These are phyloP conservation scores for Crotalus horridus DNA, from an alignment of 2,113 vertebrate species.

Conservation along the genomic window DNA sequence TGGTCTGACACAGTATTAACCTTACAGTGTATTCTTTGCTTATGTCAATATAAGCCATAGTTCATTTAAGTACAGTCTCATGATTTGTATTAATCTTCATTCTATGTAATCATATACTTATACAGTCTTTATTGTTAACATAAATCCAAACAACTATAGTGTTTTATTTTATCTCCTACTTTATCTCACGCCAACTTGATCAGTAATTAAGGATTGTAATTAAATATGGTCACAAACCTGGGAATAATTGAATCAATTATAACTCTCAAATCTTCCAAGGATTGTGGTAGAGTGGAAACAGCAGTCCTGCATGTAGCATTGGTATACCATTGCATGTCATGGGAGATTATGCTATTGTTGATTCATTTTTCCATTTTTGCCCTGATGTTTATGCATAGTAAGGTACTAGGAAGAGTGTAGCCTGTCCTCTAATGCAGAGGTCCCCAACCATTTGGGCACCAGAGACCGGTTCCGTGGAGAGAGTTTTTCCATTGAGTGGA, in stretches of 20 bases:
- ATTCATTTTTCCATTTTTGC: not conserved
- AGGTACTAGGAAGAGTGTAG: not conserved
- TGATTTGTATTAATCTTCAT: not conserved
- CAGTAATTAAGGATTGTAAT: not conserved
- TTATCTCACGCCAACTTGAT: not conserved
- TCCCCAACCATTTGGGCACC: too few relatives aligned
- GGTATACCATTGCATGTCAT: not conserved
- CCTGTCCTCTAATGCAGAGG: not conserved
- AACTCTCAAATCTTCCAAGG: not conserved
- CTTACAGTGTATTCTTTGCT: not conserved
- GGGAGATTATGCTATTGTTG: not conserved
- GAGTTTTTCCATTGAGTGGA: too few relatives aligned
- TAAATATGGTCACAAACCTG: not conserved
- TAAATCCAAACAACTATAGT: not conserved
- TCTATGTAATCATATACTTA: not conserved
- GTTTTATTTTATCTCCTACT: not conserved
- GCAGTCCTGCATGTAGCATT: not conserved
- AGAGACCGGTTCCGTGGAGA: too few relatives aligned
- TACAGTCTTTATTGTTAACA: not conserved
- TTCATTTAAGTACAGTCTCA: not conserved
- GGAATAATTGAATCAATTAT: not conserved
- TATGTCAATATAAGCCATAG: not conserved
- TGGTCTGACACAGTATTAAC: not conserved
- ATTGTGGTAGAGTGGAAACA: not conserved
- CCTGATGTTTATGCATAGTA: not conserved